Evolutionary conservation across 1,140 invertebrate species (phyloP), one percentile per base, ranked within the genome.

Genomic region (Pseudomyrmex sp.): DNA sequence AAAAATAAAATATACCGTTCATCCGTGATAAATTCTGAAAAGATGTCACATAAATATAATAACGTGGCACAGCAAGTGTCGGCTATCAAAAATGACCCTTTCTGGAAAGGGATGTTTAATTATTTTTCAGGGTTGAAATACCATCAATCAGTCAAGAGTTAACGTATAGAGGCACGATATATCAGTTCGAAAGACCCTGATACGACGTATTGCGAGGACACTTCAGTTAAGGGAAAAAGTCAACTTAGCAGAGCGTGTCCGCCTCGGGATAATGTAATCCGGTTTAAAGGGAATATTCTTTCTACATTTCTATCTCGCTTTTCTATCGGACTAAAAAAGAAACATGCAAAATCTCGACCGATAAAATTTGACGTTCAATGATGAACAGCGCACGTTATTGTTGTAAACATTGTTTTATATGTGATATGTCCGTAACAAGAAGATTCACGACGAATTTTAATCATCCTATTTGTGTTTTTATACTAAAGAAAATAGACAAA

Each of bases 261-360:
- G 58, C 61, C 44, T 50, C 12, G 2, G n/a, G 1, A 7, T 80
- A 80, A 80, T 61, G 15, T 70, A 70, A 70, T 79, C 65, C 8
- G 18, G 2, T n/a, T 10, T 15, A 18, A 59, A 20, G 7, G 20
- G 58, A 35, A 50, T 23, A 5, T 58, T 70, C 10, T 50, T 15
- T 48, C 54, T 2, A 2, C 15, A 10, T 15, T 20, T 13, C 5
- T 68, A 23, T 69, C 10, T 70, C 5, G 0, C 44, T 65, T 12
- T 58, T 1, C 46, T 58, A 4, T 5, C 20, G 18, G 3, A n/a
- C 1, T 26, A 2, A 46, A 15, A 15, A 20, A 15, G n/a, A 20
- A 23, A 65, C 1, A 66, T 58, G 18, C 50, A n/a, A 18, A 65
- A 46, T 20, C 13, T 44, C 4, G n/a, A 56, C 10, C 18, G 15